A percentile compares a stretch with the other conserved stretches of the same genome.
Conservation (phyloP, 2,797 vertebrate species). For the Sebastes wilsoni region DNA sequence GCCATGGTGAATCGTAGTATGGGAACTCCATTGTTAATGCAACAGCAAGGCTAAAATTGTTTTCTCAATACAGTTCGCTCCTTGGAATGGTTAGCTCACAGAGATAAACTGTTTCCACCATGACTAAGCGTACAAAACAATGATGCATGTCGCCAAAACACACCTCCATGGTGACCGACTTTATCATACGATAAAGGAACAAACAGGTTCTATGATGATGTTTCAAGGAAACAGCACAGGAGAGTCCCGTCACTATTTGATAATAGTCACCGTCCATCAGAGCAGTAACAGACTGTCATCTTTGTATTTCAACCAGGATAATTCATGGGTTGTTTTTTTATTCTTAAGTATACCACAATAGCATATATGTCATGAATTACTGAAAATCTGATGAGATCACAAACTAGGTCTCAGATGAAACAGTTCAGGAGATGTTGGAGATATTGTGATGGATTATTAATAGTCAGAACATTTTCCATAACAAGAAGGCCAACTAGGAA, state of each 20-base stretch:
- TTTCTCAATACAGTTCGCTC: not conserved
- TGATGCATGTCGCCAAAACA: not conserved
- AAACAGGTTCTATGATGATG: not conserved
- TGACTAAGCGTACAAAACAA: not conserved
- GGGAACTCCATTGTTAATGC: not conserved
- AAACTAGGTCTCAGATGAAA: not conserved
- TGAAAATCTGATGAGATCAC: not conserved
- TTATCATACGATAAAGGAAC: not conserved
- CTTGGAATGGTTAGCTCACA: not conserved
- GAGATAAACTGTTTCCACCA: not conserved
- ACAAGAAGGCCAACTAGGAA: not conserved
- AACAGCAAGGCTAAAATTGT: not conserved
- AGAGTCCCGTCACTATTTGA: not conserved
- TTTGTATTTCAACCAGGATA: not conserved
- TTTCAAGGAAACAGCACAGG: not conserved
- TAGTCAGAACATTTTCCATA: not conserved
- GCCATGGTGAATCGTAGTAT: not conserved
- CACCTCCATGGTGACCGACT: not conserved
- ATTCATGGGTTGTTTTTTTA: not conserved
- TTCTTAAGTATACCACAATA: not conserved
- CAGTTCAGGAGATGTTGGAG: not conserved
- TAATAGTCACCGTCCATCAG: not conserved
- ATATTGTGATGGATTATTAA: not conserved
- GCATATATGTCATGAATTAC: not conserved
- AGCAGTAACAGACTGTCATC: not conserved